phyloP scores from a whole-genome alignment of 2,113 vertebrate genomes.

The Platichthys flesus region DNA sequence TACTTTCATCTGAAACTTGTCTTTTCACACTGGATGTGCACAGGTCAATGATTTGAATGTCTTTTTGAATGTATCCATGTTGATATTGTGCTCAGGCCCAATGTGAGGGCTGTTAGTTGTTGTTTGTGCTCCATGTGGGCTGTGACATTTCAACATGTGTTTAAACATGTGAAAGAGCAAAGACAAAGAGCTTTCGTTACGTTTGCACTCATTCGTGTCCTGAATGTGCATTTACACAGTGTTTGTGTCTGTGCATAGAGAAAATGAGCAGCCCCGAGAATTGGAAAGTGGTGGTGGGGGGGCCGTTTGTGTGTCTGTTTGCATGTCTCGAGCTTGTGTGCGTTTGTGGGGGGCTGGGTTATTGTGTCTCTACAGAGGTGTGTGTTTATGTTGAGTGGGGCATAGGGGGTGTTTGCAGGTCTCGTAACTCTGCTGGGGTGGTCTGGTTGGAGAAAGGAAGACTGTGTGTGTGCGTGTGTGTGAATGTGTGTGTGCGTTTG shows the following conservation, averaged over 20 bases:
- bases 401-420: conserved; percentile 60
- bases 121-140: conserved; percentile 31
- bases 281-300: neutral
- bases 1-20: neutral
- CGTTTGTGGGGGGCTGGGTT: conserved; percentile 20
- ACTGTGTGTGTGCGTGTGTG: conserved; percentile 11
- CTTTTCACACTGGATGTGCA: neutral
- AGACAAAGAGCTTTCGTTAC: conserved; percentile 22
- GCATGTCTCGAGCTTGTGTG: conserved; percentile 45
- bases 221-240: conserved; percentile 32
- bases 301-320: conserved; percentile 38
- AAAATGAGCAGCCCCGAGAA: conserved; percentile 5
- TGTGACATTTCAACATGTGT: conserved; percentile 40
- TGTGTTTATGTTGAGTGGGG: conserved; percentile 49
- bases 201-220: conserved; percentile 22
- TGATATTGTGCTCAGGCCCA: neutral
- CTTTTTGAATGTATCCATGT: conserved; percentile 21
- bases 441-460: conserved; percentile 62
- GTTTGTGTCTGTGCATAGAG: conserved; percentile 21
- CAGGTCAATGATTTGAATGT: neutral
- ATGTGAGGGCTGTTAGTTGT: neutral
- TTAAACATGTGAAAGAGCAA: conserved; percentile 36
- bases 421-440: conserved; percentile 71
- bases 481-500: conserved; percentile 8
- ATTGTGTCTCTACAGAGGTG: conserved; percentile 66